Evolutionary conservation across 1,140 invertebrate genomes (phyloP).

Genomic region (Diploscapter pachys): DNA sequence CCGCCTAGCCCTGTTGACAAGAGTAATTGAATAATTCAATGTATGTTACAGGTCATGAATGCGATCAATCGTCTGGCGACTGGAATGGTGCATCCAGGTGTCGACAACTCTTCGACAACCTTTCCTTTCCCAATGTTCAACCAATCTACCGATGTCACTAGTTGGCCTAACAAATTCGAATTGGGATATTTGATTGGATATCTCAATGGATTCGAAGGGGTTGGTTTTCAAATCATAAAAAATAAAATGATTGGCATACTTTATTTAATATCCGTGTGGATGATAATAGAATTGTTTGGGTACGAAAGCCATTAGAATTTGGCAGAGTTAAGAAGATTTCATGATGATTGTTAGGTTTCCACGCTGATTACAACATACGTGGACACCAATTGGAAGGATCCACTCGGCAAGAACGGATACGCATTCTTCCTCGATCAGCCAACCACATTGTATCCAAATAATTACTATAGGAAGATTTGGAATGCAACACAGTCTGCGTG

Average conservation of each 20-base stretch:
- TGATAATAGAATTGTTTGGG: no score
- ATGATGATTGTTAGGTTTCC: no score
- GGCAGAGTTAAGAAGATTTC: no score
- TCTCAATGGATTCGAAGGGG: slow-evolving; percentile 31
- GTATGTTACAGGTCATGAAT: slow-evolving; percentile 10
- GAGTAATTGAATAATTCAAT: no score
- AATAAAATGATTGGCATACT: no score
- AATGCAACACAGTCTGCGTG: slow-evolving; percentile 23
- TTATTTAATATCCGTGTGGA: no score
- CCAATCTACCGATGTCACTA: slow-evolving; percentile 17
- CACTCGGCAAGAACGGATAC: slow-evolving; percentile 36
- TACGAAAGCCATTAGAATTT: no score
- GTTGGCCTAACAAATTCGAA: slow-evolving; percentile 2
- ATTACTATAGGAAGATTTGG: slow-evolving; percentile 40
- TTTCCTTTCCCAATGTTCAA: slow-evolving; percentile 37
- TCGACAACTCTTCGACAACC: no score
- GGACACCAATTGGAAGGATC: slow-evolving; percentile 50
- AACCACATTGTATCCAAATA: slow-evolving; percentile 19
- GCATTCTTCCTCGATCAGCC: slow-evolving; percentile 43
- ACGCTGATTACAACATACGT: slow-evolving; percentile 38
- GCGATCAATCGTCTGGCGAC: slow-evolving; percentile 8
- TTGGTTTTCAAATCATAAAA: no score
- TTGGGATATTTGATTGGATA: slow-evolving; percentile 33
- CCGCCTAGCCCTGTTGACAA: no score
- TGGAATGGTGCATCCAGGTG: background rate